Evolutionary conservation across 2,797 vertebrate species (phyloP).

Genomic region (Xenopus petersii): DNA sequence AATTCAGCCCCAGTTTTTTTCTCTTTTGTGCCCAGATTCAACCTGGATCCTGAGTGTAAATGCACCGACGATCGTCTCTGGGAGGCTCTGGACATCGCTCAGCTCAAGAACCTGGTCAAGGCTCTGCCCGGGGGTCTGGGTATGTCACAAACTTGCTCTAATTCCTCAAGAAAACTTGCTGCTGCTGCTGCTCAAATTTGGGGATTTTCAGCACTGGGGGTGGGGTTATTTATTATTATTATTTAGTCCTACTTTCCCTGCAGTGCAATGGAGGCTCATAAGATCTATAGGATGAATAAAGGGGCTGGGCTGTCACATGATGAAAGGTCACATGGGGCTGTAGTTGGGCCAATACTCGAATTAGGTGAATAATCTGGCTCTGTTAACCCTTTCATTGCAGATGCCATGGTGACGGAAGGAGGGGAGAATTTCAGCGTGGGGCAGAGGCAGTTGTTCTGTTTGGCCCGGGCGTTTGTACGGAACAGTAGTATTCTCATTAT

Average conservation of each 20-base stretch:
- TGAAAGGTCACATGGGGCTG: too few relatives aligned
- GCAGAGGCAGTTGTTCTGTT: slow-evolving; percentile 93
- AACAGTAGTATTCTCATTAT: slow-evolving; percentile 98
- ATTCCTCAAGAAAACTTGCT: too few relatives aligned
- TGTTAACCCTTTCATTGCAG: slow-evolving; percentile 57
- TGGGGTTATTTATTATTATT: too few relatives aligned
- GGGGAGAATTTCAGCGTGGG: slow-evolving; percentile 98
- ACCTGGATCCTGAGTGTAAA: slow-evolving; percentile 89
- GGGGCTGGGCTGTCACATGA: too few relatives aligned
- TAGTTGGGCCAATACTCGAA: too few relatives aligned
- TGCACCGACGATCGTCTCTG: slow-evolving; percentile 93
- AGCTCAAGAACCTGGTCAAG: slow-evolving; percentile 97
- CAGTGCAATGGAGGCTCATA: too few relatives aligned
- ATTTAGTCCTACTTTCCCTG: too few relatives aligned
- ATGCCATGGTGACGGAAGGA: slow-evolving; percentile 90
- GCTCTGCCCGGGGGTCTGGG: slow-evolving; percentile 89
- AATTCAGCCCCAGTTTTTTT: not conserved
- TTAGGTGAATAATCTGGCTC: too few relatives aligned
- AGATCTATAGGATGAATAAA: too few relatives aligned
- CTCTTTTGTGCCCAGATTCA: slow-evolving; percentile 73
- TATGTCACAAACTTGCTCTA: slow-evolving; percentile 53
- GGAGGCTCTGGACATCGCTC: slow-evolving; percentile 97
- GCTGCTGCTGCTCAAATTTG: too few relatives aligned
- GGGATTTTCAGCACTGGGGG: too few relatives aligned
- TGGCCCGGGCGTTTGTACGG: slow-evolving; percentile 92